Conservation (phyloP, 1,140 invertebrate genomes). For the Drosophila asahinai region DNA sequence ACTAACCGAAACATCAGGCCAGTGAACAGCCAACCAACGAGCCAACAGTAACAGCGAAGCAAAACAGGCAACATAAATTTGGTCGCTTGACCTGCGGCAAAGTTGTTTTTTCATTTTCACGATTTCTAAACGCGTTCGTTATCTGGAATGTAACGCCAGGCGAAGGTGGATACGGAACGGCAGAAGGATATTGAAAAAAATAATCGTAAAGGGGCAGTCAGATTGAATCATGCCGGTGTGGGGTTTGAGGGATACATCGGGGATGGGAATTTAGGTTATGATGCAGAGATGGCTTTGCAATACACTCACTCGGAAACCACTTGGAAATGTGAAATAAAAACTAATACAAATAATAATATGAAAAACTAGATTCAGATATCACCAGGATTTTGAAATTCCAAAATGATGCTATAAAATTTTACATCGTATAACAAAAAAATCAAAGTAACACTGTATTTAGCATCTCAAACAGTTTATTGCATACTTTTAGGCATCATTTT, state of each 20-base stretch:
- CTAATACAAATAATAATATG: background rate
- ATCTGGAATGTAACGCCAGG: slow-evolving; percentile 31
- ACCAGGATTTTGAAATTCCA: no score
- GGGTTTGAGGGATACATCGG: background rate
- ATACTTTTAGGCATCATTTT: no score
- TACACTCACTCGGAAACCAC: background rate
- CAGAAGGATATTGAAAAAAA: slow-evolving; percentile 41
- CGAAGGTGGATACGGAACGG: slow-evolving; percentile 11
- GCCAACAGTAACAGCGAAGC: slow-evolving; percentile 49
- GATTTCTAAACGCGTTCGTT: slow-evolving; percentile 73
- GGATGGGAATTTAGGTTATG: background rate
- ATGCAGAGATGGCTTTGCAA: background rate
- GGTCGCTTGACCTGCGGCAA: slow-evolving; percentile 65
- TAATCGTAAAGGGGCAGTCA: slow-evolving; percentile 29
- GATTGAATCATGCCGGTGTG: slow-evolving; percentile 4
- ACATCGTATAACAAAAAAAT: no score
- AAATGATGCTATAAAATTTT: no score
- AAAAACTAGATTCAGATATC: no score
- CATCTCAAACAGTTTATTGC: no score
- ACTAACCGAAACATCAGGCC: slow-evolving; percentile 52
- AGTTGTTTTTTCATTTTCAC: slow-evolving; percentile 81
- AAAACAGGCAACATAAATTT: slow-evolving; percentile 58
- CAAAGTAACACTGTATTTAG: no score
- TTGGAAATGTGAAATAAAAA: background rate
- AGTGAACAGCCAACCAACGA: slow-evolving; percentile 13